Base-by-base conservation (phyloP, 2,888 invertebrate species). In the Caenorhabditis zanzibari region DNA sequence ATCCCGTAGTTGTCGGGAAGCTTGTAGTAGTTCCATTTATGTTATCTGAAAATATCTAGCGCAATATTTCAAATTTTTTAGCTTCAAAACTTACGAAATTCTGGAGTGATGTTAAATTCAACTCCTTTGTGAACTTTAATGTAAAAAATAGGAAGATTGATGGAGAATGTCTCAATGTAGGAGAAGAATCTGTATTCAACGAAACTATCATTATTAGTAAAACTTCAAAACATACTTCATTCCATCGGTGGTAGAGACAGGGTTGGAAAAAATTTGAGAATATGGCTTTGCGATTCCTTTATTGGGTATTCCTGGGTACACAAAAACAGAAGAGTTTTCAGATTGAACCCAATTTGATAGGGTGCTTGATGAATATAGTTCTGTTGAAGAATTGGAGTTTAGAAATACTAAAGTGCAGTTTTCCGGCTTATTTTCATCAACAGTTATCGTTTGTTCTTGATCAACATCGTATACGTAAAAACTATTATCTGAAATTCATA, bases 211-310 rank as follows among this genome's bases (percentile, higher is more conserved):
- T n/a, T n/a, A n/a, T n/a, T n/a, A n/a, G n/a, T n/a, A n/a, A n/a
- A n/a, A n/a, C 16, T 35, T 47, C 47, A 35, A 1, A 5, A 63
- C 66, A 24, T 35, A 75, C 75, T 44, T 66, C 22, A 24, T 19
- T n/a, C 35, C 49, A 4, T 49, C 49, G 10, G 74, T 75, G 0
- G 66, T 58, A 7, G 14, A 32, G 2, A 75, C 64, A 0, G 75
- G 75, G 58, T 75, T 75, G 5, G 75, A 66, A 26, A 75, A 75
- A 10, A 75, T 59, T 47, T 66, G 58, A 16, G 75, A 75, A n/a
- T 22, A 47, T 12, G 47, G 19, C 26, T 58, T 22, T n/a, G 58
- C 58, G 6, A 22, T n/a, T n/a, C 19, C 22, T 32, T 66, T 75
- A 0, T 47, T n/a, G 1, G 75, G 75, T n/a, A 75, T 26, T 12